These are phyloP conservation scores for Protodeltote pygarga DNA, from an alignment of 2,888 invertebrate genomes.

Conservation along the genomic window DNA sequence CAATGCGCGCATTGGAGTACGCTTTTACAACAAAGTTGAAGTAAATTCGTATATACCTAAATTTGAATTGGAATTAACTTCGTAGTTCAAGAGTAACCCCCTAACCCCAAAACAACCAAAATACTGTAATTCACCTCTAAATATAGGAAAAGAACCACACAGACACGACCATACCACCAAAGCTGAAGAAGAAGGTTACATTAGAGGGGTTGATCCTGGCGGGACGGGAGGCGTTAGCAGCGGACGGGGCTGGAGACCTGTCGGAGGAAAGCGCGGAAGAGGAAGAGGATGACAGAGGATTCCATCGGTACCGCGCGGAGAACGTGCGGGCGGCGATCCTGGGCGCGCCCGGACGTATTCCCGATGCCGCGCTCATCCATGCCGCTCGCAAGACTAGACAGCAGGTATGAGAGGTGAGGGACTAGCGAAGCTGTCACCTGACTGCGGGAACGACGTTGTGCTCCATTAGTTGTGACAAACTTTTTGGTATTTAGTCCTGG, in stretches of 20 bases:
- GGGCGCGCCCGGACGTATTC: constrained; percentile 95
- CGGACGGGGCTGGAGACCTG: constrained; percentile 90
- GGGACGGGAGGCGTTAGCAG: constrained; percentile 94
- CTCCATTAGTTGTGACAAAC: too few species aligned
- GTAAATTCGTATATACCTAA: too few species aligned
- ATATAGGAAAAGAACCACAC: constrained; percentile 62
- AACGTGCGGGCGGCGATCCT: constrained; percentile 92
- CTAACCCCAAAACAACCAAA: constrained; percentile 4
- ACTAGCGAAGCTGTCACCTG: constrained; percentile 75
- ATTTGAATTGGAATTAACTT: too few species aligned
- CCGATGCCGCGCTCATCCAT: constrained; percentile 99
- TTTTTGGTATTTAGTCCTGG: too few species aligned
- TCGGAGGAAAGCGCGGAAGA: constrained; percentile 84
- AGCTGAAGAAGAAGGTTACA: constrained; percentile 73
- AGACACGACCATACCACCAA: too few species aligned
- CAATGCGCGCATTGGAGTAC: too few species aligned
- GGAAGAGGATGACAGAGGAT: constrained; percentile 75
- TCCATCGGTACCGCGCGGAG: constrained; percentile 87
- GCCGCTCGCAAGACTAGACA: constrained; percentile 98
- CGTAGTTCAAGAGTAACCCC: too few species aligned
- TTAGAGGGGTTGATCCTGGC: constrained; percentile 90
- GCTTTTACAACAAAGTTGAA: too few species aligned
- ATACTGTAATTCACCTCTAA: constrained; percentile 41
- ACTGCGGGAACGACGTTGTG: constrained; percentile 27
- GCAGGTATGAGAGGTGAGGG: constrained; percentile 93